Evolutionary conservation across 1,140 invertebrate species (phyloP).

Genomic region (Bicyclus anynana): DNA sequence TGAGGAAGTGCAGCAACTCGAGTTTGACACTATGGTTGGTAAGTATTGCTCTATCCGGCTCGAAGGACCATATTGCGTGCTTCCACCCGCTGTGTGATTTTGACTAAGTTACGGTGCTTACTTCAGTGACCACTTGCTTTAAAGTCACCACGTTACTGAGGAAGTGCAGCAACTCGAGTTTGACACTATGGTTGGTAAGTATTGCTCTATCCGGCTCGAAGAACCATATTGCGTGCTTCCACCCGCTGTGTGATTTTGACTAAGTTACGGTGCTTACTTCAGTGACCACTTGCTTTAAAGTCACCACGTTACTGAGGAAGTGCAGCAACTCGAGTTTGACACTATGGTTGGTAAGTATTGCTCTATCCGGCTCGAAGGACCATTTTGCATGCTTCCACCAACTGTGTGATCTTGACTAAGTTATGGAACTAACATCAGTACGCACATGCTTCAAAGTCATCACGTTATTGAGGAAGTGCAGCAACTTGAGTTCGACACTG

Average conservation of each 20-base stretch:
- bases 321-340: constrained; percentile 52
- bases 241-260: constrained; percentile 55
- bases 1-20: no score
- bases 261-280: constrained; percentile 58
- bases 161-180: no score
- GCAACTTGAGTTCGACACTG: constrained; percentile 48
- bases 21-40: no score
- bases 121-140: no score
- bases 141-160: no score
- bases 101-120: no score
- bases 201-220: constrained; percentile 40
- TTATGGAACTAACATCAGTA: constrained; percentile 56
- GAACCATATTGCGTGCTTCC: constrained; percentile 60
- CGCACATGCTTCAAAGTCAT: constrained; percentile 47
- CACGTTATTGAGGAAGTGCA: constrained; percentile 51
- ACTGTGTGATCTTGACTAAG: no score
- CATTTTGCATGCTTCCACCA: no score
- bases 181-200: neutral
- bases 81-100: no score
- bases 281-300: constrained; percentile 47
- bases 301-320: constrained; percentile 49
- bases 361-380: neutral
- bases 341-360: constrained; percentile 52
- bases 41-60: no score
- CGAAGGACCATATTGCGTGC: no score